Percentiles rank a stretch among this genome's conserved stretches.
Evolutionary conservation across 2,113 vertebrate species (phyloP).

Genomic region (Phyllostomus discolor): DNA sequence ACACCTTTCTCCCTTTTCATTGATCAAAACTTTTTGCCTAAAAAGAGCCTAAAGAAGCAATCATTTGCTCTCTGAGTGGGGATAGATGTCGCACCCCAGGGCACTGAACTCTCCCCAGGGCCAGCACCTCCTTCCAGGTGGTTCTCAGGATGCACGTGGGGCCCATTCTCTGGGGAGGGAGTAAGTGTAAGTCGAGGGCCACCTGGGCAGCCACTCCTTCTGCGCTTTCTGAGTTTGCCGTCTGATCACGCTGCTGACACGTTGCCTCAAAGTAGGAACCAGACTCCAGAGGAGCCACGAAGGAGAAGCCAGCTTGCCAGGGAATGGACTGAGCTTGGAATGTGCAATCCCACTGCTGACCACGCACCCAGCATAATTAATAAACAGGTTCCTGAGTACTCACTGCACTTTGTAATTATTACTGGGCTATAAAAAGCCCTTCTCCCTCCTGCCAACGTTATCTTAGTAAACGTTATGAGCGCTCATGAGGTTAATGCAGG

Average conservation of each 20-base stretch:
- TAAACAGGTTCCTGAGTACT: conserved; percentile 62
- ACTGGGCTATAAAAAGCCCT: conserved; percentile 71
- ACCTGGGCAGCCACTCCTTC: neutral
- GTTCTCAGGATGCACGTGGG: neutral
- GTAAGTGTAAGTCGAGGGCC: neutral
- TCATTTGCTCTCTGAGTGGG: neutral
- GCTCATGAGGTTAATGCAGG: conserved; percentile 78
- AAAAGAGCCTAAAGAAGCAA: neutral
- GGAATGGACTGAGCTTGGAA: neutral
- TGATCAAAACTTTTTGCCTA: neutral
- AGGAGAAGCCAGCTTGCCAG: neutral
- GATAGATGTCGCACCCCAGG: rapidly evolving
- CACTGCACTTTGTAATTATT: conserved; percentile 76
- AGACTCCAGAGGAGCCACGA: neutral
- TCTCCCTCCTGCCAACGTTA: conserved; percentile 75
- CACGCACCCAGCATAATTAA: neutral
- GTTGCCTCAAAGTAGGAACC: neutral
- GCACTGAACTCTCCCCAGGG: neutral
- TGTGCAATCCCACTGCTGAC: neutral
- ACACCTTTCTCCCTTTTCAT: neutral
- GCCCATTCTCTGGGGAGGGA: neutral
- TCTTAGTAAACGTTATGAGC: conserved; percentile 76
- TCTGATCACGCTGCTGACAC: rapidly evolving
- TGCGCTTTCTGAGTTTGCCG: neutral
- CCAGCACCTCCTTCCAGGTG: neutral